Base-by-base conservation (phyloP, 2,797 vertebrate genomes). In the Sparidentex hasta region DNA sequence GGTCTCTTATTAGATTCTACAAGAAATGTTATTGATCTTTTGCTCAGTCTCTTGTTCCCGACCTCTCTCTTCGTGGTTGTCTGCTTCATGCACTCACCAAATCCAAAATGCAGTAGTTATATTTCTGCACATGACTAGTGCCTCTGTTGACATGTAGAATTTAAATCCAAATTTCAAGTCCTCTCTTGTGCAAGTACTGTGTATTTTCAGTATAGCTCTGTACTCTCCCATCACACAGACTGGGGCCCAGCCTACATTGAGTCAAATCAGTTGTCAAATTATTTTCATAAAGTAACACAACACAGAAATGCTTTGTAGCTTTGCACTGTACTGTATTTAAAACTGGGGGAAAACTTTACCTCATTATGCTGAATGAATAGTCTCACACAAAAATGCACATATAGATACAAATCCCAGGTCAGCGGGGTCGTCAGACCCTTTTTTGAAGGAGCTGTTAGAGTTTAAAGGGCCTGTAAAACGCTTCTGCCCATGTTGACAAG, bases 391-490 rank as follows among this genome's bases (percentile, higher is more conserved):
- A 52, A n/a, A 5, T 0, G 5, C 7, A 50, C 43, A 20, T 33
- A 50, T 23, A 43, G 20, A 2, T n/a, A 2, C 70, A 41, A 18
- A 33, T 75, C 46, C 57, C 38, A 38, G 38, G 18, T 33, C 27
- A 23, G 20, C 23, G n/a, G 20, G 50, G 18, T 78, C 33, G 41
- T 76, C 20, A 0, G 54, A 11, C 38, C 46, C 46, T 52, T 3
- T 51, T 71, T 8, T 63, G 14, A 64, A 51, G 38, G 59, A 62
- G 46, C 0, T 27, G 46, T 57, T 43, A 3, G 43, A 18, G 56
- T 47, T 73, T 48, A 18, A 74, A 23, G 25, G 12, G 23, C 23
- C 38, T 69, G 16, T 80, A 61, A 81, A 83, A 47, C 11, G 11
- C 50, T 48, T 2, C 12, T 59, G 20, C 8, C 27, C 38, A n/a